Base-by-base conservation (phyloP, 1,140 invertebrate species). In the Batillaria attramentaria region DNA sequence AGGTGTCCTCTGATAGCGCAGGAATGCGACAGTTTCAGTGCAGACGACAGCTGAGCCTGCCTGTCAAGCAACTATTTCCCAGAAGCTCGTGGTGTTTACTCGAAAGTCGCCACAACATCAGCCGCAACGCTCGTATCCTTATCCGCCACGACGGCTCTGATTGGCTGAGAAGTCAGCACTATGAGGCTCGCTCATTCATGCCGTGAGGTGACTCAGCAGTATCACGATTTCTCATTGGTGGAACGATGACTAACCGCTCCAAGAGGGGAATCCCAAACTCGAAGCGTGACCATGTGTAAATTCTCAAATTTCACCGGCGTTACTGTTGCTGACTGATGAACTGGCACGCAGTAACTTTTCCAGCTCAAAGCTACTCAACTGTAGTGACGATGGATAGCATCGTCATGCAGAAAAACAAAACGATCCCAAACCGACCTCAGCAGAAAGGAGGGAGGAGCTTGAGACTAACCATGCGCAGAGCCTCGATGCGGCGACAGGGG, bases 61-160 rank as follows among this genome's bases (percentile, higher is more conserved):
- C 43, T 42, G 50, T 70, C 68, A n/a, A 46, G 35, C 42, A 70
- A 70, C 39, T 42, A 43, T 35, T 75, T 75, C 54, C 35, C 20
- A 13, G 54, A 75, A 75, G 31, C 73, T 75, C 73, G 54, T 65
- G 73, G 54, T 75, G 73, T 75, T 75, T 75, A 75, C 73, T 75
- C 54, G 24, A 75, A 75, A 75, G 73, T 75, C 73, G 60, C 73
- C 73, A 75, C 54, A 75, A 75, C 73, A 75, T 31, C 54, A 16
- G 50, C 35, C 57, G 62, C 60, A 65, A 33, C 54, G 28, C 62
- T 33, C 54, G 41, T 65, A 75, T 57, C 73, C 73, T 75, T 75
- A 75, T 75, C 54, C 39, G 73, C 54, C 42, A 62, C 16, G 54
- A 10, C 35, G 73, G 20, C 39, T 33, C 24, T 65, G 73, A 75